A percentile compares a stretch with the other conserved stretches of the same genome.
Conservation (phyloP, 1,140 invertebrate species). For the Drosophila punjabiensis region DNA sequence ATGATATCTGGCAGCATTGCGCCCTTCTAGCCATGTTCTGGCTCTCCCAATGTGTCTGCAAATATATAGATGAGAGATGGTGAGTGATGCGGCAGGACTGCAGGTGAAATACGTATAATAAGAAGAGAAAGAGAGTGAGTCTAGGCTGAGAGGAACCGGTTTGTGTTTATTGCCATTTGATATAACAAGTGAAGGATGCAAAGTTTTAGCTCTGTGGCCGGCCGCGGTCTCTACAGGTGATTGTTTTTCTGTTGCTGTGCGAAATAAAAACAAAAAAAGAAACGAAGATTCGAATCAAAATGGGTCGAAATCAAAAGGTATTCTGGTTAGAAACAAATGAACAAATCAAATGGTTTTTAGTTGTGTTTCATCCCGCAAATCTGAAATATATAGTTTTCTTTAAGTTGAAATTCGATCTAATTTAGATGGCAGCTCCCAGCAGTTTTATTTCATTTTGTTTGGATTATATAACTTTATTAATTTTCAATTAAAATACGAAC, state of each 20-base stretch:
- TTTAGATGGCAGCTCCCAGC: slow-evolving; percentile 20
- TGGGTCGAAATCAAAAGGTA: slow-evolving; percentile 17
- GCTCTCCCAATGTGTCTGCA: slow-evolving; percentile 79
- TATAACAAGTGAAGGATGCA: slow-evolving; percentile 44
- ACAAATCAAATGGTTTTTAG: slow-evolving; percentile 35
- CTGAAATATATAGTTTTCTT: slow-evolving; percentile 20
- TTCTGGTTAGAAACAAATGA: slow-evolving; percentile 31
- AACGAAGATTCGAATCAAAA: slow-evolving; percentile 51
- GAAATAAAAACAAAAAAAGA: slow-evolving; percentile 47
- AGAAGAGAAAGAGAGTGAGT: background rate
- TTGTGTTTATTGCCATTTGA: slow-evolving; percentile 45
- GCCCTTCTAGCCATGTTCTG: slow-evolving; percentile 74
- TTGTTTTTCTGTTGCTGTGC: slow-evolving; percentile 67
- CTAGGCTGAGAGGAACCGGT: slow-evolving; percentile 29
- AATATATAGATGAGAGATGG: slow-evolving; percentile 81
- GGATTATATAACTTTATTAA: slow-evolving; percentile 76
- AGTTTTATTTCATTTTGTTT: slow-evolving; percentile 26
- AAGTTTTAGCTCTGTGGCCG: slow-evolving; percentile 23
- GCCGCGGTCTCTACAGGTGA: slow-evolving; percentile 56
- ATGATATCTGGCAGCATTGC: slow-evolving; percentile 82
- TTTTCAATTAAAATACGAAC: slow-evolving; percentile 61
- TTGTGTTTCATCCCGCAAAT: slow-evolving; percentile 9
- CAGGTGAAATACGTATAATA: slow-evolving; percentile 26
- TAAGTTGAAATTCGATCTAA: slow-evolving; percentile 11
- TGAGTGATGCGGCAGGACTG: slow-evolving; percentile 57